phyloP scores from a whole-genome alignment of 2,888 invertebrate genomes.

The Pherbina coryleti region DNA sequence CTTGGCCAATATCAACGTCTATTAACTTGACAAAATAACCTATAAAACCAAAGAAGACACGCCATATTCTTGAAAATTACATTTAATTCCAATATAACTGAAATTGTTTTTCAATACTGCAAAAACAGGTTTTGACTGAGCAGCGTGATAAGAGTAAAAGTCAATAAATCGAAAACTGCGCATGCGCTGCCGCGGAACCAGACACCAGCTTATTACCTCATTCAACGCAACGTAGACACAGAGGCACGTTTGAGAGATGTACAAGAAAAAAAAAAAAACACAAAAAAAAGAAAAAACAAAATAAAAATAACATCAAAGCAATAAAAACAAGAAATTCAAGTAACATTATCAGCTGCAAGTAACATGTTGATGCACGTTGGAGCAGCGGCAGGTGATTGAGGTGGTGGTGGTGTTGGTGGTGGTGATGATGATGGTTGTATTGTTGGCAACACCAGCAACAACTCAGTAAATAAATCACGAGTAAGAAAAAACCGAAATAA shows the following conservation, averaged over 20 bases:
- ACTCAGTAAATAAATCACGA: neutral
- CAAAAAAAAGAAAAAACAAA: conserved; percentile 33
- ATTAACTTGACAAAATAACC: too few relatives aligned
- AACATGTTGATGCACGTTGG: neutral
- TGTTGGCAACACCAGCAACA: neutral
- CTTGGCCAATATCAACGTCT: too few relatives aligned
- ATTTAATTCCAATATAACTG: too few relatives aligned
- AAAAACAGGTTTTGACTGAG: neutral
- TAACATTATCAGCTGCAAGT: conserved; percentile 12
- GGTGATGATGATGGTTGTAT: neutral
- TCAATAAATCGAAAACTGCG: conserved; percentile 52
- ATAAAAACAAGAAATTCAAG: conserved; percentile 29
- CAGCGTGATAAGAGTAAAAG: conserved; percentile 55
- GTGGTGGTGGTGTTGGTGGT: neutral
- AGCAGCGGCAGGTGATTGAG: neutral
- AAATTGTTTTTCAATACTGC: too few relatives aligned
- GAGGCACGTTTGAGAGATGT: conserved; percentile 38
- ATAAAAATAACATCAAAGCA: neutral
- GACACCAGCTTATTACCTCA: conserved; percentile 39
- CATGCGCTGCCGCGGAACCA: neutral
- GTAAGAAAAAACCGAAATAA: neutral
- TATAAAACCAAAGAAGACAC: too few relatives aligned
- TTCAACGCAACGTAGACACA: conserved; percentile 37
- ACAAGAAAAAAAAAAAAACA: conserved; percentile 36
- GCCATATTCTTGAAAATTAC: too few relatives aligned